Evolutionary conservation across 1,140 invertebrate genomes (phyloP).

Genomic region (Anagrus nilaparvatae): DNA sequence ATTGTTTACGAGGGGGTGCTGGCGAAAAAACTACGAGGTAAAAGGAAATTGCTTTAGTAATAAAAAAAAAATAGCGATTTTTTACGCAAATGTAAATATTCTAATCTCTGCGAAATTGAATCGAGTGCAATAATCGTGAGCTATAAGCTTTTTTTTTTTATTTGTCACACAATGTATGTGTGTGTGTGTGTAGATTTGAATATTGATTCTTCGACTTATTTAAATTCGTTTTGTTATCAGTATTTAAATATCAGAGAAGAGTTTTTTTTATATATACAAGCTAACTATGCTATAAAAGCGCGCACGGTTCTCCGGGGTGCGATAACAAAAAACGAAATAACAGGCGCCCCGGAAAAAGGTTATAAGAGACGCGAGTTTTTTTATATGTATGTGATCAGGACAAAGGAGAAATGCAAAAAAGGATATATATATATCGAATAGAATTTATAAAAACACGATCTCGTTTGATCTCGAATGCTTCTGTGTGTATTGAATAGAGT

Average conservation of each 20-base stretch:
- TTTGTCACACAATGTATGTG: too few species aligned
- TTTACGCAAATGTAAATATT: too few species aligned
- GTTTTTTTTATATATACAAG: too few species aligned
- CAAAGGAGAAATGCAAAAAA: constrained; percentile 16
- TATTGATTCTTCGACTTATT: constrained; percentile 17
- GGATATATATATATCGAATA: too few species aligned
- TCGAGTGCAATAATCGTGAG: too few species aligned
- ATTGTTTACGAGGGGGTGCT: too few species aligned
- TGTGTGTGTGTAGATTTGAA: constrained; percentile 15
- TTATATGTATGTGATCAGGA: neutral
- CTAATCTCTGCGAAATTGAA: too few species aligned
- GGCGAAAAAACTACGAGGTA: too few species aligned
- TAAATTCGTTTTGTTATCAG: constrained; percentile 15
- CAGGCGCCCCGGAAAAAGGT: neutral
- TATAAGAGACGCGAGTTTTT: neutral
- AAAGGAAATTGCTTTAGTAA: too few species aligned
- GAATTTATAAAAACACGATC: constrained; percentile 15
- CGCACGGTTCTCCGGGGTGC: neutral
- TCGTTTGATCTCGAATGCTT: constrained; percentile 26
- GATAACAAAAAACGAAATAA: neutral
- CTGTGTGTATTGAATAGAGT: too few species aligned
- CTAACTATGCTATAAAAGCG: constrained; percentile 14
- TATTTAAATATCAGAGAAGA: constrained; percentile 1
- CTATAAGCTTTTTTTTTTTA: too few species aligned
- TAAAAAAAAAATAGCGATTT: too few species aligned